These are phyloP conservation scores for Lamproptera curius DNA, from an alignment of 2,888 invertebrate genomes.

Conservation along the genomic window DNA sequence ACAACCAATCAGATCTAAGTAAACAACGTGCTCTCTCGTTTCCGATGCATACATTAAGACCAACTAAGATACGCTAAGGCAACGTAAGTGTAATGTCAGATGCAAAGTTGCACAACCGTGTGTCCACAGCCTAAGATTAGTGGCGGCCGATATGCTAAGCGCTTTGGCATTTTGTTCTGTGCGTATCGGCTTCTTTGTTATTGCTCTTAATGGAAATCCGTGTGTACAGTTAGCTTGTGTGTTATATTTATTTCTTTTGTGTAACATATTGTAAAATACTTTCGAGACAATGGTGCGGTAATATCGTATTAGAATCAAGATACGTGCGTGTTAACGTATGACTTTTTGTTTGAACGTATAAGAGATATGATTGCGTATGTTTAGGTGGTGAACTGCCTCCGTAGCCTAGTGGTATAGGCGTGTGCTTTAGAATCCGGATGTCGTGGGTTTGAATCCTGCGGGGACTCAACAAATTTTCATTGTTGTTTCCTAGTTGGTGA, in stretches of 20 bases:
- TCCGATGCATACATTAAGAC: slow-evolving; percentile 16
- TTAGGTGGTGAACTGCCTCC: too few species aligned
- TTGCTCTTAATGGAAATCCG: slow-evolving; percentile 51
- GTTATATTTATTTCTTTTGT: slow-evolving; percentile 22
- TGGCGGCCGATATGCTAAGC: slow-evolving; percentile 56
- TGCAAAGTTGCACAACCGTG: slow-evolving; percentile 29
- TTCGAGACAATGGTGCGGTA: background rate
- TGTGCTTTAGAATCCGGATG: too few species aligned
- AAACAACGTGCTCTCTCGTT: slow-evolving; percentile 3
- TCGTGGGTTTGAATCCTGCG: too few species aligned
- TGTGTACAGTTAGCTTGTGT: slow-evolving; percentile 43
- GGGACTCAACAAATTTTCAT: too few species aligned
- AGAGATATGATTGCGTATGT: too few species aligned
- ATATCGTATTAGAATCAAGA: too few species aligned
- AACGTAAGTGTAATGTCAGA: slow-evolving; percentile 21
- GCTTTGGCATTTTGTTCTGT: slow-evolving; percentile 55
- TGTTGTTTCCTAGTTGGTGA: too few species aligned
- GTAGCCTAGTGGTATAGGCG: too few species aligned
- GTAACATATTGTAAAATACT: background rate
- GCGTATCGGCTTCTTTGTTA: slow-evolving; percentile 44
- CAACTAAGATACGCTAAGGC: slow-evolving; percentile 15
- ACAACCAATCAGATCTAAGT: too few species aligned
- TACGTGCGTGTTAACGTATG: too few species aligned
- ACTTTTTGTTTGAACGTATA: too few species aligned
- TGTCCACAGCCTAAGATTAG: slow-evolving; percentile 52